Evolutionary conservation across 2,113 vertebrate genomes (phyloP).

Genomic region (Caranx ignobilis): DNA sequence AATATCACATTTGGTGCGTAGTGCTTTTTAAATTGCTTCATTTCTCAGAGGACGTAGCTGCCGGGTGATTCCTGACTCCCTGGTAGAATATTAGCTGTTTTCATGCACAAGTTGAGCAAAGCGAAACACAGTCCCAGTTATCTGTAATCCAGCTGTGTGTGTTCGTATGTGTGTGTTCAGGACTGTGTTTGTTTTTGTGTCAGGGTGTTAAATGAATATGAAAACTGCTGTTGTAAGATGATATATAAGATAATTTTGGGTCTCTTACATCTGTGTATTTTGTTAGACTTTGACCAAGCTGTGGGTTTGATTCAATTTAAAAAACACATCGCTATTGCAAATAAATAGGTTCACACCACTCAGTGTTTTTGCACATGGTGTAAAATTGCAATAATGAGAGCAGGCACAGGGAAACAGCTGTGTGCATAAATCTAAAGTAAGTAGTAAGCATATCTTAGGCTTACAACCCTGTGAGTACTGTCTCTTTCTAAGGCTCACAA

Average conservation of each 20-base stretch:
- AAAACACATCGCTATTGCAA: slow-evolving; percentile 9
- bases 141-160: slow-evolving; percentile 49
- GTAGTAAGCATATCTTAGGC: neutral
- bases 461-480: neutral
- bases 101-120: slow-evolving; percentile 62
- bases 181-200: slow-evolving; percentile 35
- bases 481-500: neutral
- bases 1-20: slow-evolving; percentile 82
- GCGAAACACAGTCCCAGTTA: slow-evolving; percentile 51
- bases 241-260: slow-evolving; percentile 18
- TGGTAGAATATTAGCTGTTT: slow-evolving; percentile 72
- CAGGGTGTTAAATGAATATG: slow-evolving; percentile 30
- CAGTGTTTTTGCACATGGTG: no score
- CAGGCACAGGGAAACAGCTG: no score
- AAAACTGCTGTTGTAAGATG: slow-evolving; percentile 23
- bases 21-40: slow-evolving; percentile 84
- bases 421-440: neutral
- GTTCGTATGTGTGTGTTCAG: slow-evolving; percentile 2
- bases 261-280: slow-evolving; percentile 22
- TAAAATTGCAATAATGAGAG: no score
- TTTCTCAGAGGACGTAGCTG: slow-evolving; percentile 74
- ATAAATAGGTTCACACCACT: neutral
- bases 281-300: neutral
- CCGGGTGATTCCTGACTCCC: slow-evolving; percentile 70
- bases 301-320: slow-evolving; percentile 33